Percentiles rank a stretch among this genome's conserved stretches.
phyloP scores from a whole-genome alignment of 2,888 invertebrate species.

The Apamea monoglypha region DNA sequence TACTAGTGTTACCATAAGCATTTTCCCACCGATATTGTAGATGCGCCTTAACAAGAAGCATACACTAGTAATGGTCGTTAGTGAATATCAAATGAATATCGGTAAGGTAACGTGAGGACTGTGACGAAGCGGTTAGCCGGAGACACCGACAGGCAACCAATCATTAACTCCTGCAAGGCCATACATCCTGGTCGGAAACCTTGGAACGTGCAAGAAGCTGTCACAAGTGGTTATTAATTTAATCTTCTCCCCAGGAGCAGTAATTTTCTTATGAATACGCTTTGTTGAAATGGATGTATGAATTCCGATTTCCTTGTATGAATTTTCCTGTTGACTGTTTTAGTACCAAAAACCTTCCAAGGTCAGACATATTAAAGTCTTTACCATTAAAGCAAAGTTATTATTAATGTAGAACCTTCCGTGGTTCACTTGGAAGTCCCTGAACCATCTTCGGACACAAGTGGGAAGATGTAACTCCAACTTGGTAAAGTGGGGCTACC shows the following conservation, averaged over 20 bases:
- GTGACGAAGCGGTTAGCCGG: constrained; percentile 47
- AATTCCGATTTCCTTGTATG: background rate
- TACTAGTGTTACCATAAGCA: background rate
- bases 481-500: background rate
- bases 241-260: constrained; percentile 4
- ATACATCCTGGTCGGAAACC: constrained; percentile 43
- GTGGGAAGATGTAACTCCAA: background rate
- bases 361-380: background rate
- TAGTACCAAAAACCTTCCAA: background rate
- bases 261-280: constrained; percentile 14
- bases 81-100: constrained; percentile 57
- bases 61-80: constrained; percentile 45
- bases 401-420: background rate
- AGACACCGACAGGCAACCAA: constrained; percentile 52
- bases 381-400: background rate
- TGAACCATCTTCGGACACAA: background rate
- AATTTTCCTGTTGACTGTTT: background rate
- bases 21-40: background rate
- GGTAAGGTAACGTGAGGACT: constrained; percentile 53
- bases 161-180: constrained; percentile 35
- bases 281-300: background rate
- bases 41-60: constrained; percentile 15
- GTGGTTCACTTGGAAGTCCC: background rate
- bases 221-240: constrained; percentile 33
- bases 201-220: constrained; percentile 27